These are phyloP conservation scores for Drosophila subobscura DNA, from an alignment of 1,140 invertebrate genomes.

Conservation along the genomic window DNA sequence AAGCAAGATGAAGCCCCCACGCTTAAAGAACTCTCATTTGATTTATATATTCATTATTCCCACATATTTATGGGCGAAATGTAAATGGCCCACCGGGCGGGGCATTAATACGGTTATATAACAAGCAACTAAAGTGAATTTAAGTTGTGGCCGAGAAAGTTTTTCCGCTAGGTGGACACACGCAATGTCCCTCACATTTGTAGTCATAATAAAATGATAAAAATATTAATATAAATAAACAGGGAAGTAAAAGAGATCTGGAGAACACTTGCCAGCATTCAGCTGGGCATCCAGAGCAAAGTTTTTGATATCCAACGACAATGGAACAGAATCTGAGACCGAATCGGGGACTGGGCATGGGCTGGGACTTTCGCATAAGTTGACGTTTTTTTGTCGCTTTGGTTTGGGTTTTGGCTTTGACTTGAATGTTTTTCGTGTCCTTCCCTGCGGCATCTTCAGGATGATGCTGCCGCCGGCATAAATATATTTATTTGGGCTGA, in stretches of 20 bases:
- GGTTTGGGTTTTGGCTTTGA: conserved; percentile 2
- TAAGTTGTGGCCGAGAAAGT: conserved; percentile 54
- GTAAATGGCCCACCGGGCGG: conserved; percentile 63
- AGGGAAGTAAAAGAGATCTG: conserved; percentile 59
- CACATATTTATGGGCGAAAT: conserved; percentile 58
- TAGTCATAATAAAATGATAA: conserved; percentile 75
- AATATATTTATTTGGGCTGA: conserved; percentile 57
- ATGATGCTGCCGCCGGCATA: conserved; percentile 17
- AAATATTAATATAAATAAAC: conserved; percentile 80
- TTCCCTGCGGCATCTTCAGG: no score
- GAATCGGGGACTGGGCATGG: conserved; percentile 3
- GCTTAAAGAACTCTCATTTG: conserved; percentile 49
- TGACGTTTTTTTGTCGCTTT: conserved; percentile 61
- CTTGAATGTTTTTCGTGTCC: background rate
- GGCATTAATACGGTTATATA: conserved; percentile 41
- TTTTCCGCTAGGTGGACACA: conserved; percentile 56
- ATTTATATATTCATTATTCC: conserved; percentile 76
- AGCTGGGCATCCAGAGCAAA: conserved; percentile 34
- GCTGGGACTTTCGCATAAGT: conserved; percentile 54
- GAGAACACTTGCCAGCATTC: conserved; percentile 64
- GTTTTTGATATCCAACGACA: conserved; percentile 56
- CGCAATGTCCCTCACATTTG: conserved; percentile 37
- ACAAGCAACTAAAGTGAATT: conserved; percentile 48
- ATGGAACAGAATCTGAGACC: background rate
- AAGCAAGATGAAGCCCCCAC: conserved; percentile 39